Conservation (phyloP, 2,888 invertebrate genomes). For the Hypsopygia costalis region DNA sequence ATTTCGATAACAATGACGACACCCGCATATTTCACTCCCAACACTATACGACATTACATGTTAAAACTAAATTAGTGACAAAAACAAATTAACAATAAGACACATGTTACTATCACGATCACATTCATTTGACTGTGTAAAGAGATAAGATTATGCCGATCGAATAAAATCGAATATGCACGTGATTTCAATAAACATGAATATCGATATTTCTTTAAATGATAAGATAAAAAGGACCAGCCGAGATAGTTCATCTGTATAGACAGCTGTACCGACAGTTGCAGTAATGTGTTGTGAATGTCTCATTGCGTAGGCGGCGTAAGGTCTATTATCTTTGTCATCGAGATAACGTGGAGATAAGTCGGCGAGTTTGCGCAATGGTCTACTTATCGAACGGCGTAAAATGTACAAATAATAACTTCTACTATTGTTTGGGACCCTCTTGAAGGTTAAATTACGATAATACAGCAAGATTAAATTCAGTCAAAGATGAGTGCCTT, state of each 20-base stretch:
- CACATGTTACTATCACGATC: constrained; percentile 23
- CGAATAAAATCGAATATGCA: constrained; percentile 55
- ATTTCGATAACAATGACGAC: constrained; percentile 46
- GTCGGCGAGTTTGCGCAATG: constrained; percentile 20
- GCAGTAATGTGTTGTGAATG: constrained; percentile 19
- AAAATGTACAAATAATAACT: constrained; percentile 5
- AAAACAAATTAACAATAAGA: constrained; percentile 11
- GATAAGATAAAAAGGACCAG: constrained; percentile 52
- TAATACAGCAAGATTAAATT: constrained; percentile 1
- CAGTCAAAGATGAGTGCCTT: too few species aligned
- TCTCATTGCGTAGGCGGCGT: constrained; percentile 37
- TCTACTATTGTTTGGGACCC: neutral
- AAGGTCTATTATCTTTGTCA: constrained; percentile 40
- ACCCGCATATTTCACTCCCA: constrained; percentile 22
- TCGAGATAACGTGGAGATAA: constrained; percentile 19
- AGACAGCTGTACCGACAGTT: constrained; percentile 34
- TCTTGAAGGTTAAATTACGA: neutral
- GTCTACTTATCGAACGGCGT: constrained; percentile 16
- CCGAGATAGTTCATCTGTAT: constrained; percentile 46
- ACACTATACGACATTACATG: neutral
- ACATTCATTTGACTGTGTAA: constrained; percentile 39
- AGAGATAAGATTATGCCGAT: constrained; percentile 38
- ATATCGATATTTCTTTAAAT: constrained; percentile 50
- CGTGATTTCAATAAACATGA: constrained; percentile 52
- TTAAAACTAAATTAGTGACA: neutral